A percentile compares a stretch with the other conserved stretches of the same genome.
phyloP scores from a whole-genome alignment of 2,888 invertebrate genomes.

The Pterostichus madidus region DNA sequence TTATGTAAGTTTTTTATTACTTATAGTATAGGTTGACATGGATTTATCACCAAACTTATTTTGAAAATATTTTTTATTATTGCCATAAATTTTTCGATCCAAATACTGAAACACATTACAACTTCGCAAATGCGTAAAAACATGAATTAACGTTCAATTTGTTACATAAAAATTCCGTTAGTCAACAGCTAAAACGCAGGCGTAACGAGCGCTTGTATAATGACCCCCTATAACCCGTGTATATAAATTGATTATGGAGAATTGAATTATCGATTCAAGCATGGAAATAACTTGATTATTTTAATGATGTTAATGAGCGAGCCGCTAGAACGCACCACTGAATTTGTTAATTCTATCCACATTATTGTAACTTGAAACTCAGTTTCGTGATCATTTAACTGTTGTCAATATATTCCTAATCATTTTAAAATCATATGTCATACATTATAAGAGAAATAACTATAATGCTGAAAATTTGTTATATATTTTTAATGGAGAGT shows the following conservation, averaged over 20 bases:
- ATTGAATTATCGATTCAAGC: slow-evolving; percentile 44
- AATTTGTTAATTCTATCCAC: slow-evolving; percentile 7
- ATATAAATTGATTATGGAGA: slow-evolving; percentile 27
- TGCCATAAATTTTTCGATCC: slow-evolving; percentile 14
- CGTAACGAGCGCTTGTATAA: slow-evolving; percentile 1
- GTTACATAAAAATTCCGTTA: slow-evolving; percentile 1
- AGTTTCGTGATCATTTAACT: no score
- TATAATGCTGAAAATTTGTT: no score
- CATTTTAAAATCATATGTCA: no score
- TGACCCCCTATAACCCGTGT: slow-evolving; percentile 10
- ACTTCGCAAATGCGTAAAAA: not conserved
- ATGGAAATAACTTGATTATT: slow-evolving; percentile 30
- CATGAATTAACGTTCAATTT: not conserved
- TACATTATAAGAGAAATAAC: no score
- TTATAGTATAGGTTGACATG: slow-evolving; percentile 20
- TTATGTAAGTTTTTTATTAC: slow-evolving; percentile 38
- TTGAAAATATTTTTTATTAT: slow-evolving; percentile 37
- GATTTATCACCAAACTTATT: slow-evolving; percentile 26
- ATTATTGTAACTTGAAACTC: not conserved
- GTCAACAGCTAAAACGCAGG: not conserved
- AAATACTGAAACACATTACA: no score
- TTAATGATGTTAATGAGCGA: slow-evolving; percentile 39
- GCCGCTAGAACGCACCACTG: not conserved
- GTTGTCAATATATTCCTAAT: no score
- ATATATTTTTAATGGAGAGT: no score